Evolutionary conservation across 2,797 vertebrate species (phyloP), one percentile per base, ranked within the genome.

Genomic region (Clarias laeviceps): DNA sequence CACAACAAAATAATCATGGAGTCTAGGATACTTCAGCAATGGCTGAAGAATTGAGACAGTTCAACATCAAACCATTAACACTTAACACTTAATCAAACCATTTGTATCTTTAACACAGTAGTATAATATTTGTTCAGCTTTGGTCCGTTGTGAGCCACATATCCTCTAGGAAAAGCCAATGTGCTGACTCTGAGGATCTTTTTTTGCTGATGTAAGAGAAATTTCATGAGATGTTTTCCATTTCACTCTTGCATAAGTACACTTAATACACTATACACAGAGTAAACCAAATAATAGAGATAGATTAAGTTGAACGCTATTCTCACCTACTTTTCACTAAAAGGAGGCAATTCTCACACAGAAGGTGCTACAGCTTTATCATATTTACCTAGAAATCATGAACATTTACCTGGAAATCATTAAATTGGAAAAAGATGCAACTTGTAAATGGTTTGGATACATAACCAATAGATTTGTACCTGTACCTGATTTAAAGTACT

Each of bases 191-290:
- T 94, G 96, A 94, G 95, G 94, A 95, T 95, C 95, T 95, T 97
- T 97, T 45, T 96, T 94, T 96, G 96, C 96, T 97, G 96, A 97
- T 94, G 94, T 95, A 95, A 96, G 95, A 95, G 94, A 96, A 94
- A 94, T 95, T 97, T 96, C 96, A 97, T 73, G 93, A 95, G 94
- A 84, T 87, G 90, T 90, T 91, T 93, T 88, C 93, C 93, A 94
- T 93, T 95, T 92, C 94, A 93, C 87, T 92, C 95, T 95, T 96
- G 95, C 96, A 96, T 96, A 97, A 97, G 96, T 95, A 96, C 96
- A 93, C 94, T 94, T 96, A 96, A 96, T 97, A 96, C 97, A 95
- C 93, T 96, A 95, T 95, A 96, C 96, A 96, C 96, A 95, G 95
- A 95, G 93, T 94, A 93, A 94, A 92, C 92, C 94, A 94, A 96